Conservation (phyloP, 2,113 vertebrate species). For the Paradoxurus hermaphroditus region DNA sequence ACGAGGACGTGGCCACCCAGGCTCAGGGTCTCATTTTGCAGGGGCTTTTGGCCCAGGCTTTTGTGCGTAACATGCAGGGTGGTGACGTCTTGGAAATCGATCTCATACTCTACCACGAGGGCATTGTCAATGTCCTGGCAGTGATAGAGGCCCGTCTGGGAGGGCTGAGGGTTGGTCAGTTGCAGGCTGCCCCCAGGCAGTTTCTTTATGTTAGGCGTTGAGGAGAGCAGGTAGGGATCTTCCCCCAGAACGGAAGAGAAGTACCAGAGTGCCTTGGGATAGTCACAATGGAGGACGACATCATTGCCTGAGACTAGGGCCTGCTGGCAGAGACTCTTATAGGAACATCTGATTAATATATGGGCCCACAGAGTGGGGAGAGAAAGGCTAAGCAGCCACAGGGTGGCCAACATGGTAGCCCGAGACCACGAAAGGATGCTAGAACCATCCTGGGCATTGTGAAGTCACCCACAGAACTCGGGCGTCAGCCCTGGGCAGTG, state of each 20-base stretch:
- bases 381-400: conserved; percentile 38
- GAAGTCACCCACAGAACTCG: conserved; percentile 37
- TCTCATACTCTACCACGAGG: conserved; percentile 58
- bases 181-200: conserved; percentile 48
- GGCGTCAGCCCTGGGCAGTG: neutral
- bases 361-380: neutral
- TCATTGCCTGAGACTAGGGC: conserved; percentile 66
- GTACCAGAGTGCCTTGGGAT: neutral
- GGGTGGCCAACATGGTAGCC: neutral
- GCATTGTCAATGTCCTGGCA: neutral
- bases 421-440: neutral
- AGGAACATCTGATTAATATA: conserved; percentile 26
- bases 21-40: conserved; percentile 33
- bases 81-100: conserved; percentile 71
- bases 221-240: neutral
- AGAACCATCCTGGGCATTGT: neutral
- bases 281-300: conserved; percentile 55
- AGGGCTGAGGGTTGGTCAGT: conserved; percentile 33
- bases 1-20: neutral
- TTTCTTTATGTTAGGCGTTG: neutral
- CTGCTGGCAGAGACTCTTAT: conserved; percentile 45
- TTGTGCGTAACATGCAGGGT: conserved; percentile 55
- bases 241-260: neutral
- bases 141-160: conserved; percentile 66
- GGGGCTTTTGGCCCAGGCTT: conserved; percentile 5